phyloP scores from a whole-genome alignment of 2,113 vertebrate species.

The Plestiodon gilberti region DNA sequence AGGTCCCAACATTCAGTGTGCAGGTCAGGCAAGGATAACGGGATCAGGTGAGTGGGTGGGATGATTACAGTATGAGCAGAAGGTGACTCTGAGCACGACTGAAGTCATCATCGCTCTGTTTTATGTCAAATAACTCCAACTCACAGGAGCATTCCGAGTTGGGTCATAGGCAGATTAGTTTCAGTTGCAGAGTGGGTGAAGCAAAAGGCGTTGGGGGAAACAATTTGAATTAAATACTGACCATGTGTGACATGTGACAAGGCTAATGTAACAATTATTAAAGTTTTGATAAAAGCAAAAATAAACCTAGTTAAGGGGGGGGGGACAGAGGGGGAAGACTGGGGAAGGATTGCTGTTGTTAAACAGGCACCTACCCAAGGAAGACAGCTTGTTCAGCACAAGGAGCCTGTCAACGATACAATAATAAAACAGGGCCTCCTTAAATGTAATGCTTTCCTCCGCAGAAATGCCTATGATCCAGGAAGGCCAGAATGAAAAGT shows the following conservation, averaged over 20 bases:
- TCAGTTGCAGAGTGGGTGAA: not conserved
- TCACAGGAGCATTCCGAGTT: not conserved
- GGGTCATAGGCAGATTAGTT: not conserved
- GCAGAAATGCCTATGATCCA: not conserved
- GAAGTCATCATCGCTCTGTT: not conserved
- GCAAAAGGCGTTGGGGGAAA: not conserved
- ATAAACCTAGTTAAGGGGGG: not conserved
- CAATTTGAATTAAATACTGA: conserved; percentile 8
- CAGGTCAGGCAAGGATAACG: not conserved
- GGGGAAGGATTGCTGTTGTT: not conserved
- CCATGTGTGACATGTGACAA: conserved; percentile 23
- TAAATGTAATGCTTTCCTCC: not conserved
- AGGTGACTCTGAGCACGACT: not conserved
- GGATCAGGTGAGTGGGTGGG: not conserved
- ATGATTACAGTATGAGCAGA: conserved; percentile 13
- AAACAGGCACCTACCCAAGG: not conserved
- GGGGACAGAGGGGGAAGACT: not conserved
- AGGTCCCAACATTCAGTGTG: not conserved
- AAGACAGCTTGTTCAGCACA: not conserved
- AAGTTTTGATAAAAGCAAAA: not conserved
- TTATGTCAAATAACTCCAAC: not conserved
- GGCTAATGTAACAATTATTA: not conserved
- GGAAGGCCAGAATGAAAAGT: not conserved
- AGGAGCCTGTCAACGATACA: not conserved
- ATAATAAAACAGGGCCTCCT: not conserved